Conservation (phyloP, 2,888 invertebrate genomes). For the Apamea anceps region DNA sequence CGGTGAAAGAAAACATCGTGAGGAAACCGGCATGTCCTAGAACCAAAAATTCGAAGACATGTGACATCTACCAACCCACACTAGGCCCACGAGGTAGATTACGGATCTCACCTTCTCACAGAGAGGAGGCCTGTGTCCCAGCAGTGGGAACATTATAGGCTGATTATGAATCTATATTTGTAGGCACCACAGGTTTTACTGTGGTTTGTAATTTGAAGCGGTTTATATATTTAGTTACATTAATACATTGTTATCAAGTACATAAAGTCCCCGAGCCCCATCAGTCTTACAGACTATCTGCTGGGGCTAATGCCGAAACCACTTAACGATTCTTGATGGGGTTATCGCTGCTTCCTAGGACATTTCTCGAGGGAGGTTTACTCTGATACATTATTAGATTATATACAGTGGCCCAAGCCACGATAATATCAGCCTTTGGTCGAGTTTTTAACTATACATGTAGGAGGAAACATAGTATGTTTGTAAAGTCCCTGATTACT, state of each 20-base stretch:
- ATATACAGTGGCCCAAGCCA: constrained; percentile 12
- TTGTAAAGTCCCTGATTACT: constrained; percentile 1
- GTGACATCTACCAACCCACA: too few relatives aligned
- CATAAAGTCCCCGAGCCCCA: constrained; percentile 29
- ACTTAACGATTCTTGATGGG: constrained; percentile 66
- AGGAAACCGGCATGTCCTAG: too few relatives aligned
- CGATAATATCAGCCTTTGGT: constrained; percentile 2
- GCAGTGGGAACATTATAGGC: too few relatives aligned
- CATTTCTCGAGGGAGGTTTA: constrained; percentile 55
- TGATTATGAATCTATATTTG: not conserved
- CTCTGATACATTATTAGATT: constrained; percentile 46
- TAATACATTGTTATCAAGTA: constrained; percentile 40
- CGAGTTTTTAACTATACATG: not conserved
- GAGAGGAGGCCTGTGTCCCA: too few relatives aligned
- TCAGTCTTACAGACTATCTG: constrained; percentile 41
- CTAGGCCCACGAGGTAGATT: too few relatives aligned
- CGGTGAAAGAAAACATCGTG: too few relatives aligned
- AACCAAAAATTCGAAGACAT: too few relatives aligned
- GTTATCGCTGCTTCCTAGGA: constrained; percentile 60
- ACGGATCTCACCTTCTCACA: too few relatives aligned
- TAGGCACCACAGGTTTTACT: not conserved
- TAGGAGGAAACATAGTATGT: not conserved
- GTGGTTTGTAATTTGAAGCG: not conserved
- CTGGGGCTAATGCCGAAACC: constrained; percentile 57
- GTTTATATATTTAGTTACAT: constrained; percentile 9